Conservation (phyloP, 2,797 vertebrate genomes). For the Poeciliopsis turneri region DNA sequence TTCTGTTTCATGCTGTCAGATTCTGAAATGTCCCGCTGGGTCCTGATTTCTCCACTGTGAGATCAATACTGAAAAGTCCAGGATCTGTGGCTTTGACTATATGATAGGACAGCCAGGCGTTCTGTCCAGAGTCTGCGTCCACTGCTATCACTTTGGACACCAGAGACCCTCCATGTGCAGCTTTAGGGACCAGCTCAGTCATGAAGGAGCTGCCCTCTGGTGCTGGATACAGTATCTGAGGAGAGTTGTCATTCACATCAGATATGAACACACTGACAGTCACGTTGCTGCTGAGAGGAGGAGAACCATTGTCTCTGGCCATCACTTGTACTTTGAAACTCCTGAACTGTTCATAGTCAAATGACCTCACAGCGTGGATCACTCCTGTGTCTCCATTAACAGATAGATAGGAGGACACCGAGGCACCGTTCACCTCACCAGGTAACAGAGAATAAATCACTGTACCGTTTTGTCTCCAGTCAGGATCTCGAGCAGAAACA, state of each 20-base stretch:
- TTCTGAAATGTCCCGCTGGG: conserved; percentile 79
- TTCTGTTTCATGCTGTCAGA: conserved; percentile 53
- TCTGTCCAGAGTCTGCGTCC: no score
- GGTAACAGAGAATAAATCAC: conserved; percentile 68
- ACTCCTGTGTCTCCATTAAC: conserved; percentile 76
- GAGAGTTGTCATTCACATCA: conserved; percentile 76
- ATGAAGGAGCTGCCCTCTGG: conserved; percentile 46
- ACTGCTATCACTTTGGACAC: no score
- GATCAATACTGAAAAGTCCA: background rate
- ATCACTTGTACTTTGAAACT: conserved; percentile 71
- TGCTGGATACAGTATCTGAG: conserved; percentile 65
- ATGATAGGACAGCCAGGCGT: no score
- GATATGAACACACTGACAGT: conserved; percentile 60
- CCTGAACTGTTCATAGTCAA: conserved; percentile 63
- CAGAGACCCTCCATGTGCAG: conserved; percentile 52
- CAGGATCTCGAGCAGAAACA: no score
- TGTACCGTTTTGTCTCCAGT: conserved; percentile 30
- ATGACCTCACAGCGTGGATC: conserved; percentile 73
- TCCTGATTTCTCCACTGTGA: conserved; percentile 70
- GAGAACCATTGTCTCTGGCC: conserved; percentile 79
- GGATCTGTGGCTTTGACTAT: no score
- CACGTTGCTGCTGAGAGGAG: conserved; percentile 67
- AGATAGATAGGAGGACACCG: conserved; percentile 70
- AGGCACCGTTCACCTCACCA: conserved; percentile 53
- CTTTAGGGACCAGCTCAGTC: conserved; percentile 63